A percentile compares a stretch with the other conserved stretches of the same genome.
Conservation (phyloP, 2,888 invertebrate species). For the Spodoptera picta region DNA sequence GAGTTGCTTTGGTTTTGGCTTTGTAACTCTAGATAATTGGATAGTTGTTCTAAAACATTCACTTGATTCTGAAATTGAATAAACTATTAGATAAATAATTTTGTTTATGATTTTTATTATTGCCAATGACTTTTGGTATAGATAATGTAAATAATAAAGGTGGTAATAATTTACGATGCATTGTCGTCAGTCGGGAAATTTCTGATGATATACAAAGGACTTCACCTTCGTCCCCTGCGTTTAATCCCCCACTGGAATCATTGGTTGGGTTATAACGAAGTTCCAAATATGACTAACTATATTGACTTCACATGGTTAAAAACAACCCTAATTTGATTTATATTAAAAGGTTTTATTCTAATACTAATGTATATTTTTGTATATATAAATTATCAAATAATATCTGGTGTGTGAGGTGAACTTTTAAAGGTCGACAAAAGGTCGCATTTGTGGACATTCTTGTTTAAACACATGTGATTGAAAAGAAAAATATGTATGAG, state of each 20-base stretch:
- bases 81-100: too few relatives aligned
- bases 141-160: too few relatives aligned
- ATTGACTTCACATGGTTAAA: slow-evolving; percentile 3
- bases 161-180: too few relatives aligned
- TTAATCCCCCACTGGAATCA: too few relatives aligned
- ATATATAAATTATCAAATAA: slow-evolving; percentile 19
- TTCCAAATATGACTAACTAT: background rate
- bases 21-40: background rate
- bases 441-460: slow-evolving; percentile 5
- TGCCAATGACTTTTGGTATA: too few relatives aligned
- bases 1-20: slow-evolving; percentile 11
- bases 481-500: background rate
- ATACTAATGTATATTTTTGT: slow-evolving; percentile 26
- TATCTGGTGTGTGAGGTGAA: slow-evolving; percentile 22
- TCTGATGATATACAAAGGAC: too few relatives aligned
- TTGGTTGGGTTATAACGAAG: too few relatives aligned
- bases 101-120: too few relatives aligned
- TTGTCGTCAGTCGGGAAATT: too few relatives aligned
- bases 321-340: slow-evolving; percentile 4
- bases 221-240: too few relatives aligned
- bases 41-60: too few relatives aligned
- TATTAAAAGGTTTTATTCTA: slow-evolving; percentile 5
- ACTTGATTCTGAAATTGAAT: too few relatives aligned
- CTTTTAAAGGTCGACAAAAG: slow-evolving; percentile 15
- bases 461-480: slow-evolving; percentile 5